Percentiles rank a stretch among this genome's conserved stretches.
Conservation (phyloP, 1,140 invertebrate genomes). For the Coptotermes formosanus region DNA sequence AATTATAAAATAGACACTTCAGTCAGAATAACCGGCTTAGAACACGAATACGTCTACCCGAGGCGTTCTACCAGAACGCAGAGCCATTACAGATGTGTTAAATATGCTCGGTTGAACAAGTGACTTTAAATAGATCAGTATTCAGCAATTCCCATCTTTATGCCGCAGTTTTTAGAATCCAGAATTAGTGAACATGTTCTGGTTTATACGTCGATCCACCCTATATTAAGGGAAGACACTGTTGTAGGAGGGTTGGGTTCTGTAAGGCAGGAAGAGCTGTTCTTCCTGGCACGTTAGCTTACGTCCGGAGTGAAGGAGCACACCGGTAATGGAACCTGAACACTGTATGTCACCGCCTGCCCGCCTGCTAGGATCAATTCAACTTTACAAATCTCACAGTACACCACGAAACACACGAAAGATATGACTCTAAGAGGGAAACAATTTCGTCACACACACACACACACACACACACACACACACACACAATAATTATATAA, state of each 20-base stretch:
- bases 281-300: not conserved
- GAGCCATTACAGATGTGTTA: too few species aligned
- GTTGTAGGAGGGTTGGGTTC: not conserved
- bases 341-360: not conserved
- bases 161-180: too few species aligned
- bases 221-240: not conserved
- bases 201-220: not conserved
- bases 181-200: too few species aligned
- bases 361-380: not conserved
- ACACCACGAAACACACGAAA: not conserved
- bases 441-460: not conserved
- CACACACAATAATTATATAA: too few species aligned
- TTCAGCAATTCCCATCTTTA: too few species aligned
- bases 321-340: not conserved
- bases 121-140: too few species aligned
- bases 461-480: too few species aligned
- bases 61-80: too few species aligned
- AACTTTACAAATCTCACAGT: not conserved
- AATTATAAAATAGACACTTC: too few species aligned
- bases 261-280: not conserved
- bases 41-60: too few species aligned
- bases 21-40: too few species aligned
- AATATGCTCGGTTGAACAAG: too few species aligned
- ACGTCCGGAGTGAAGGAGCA: not conserved
- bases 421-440: not conserved